Base-by-base conservation (phyloP, 1,140 invertebrate species). In the Drosophila parvula region DNA sequence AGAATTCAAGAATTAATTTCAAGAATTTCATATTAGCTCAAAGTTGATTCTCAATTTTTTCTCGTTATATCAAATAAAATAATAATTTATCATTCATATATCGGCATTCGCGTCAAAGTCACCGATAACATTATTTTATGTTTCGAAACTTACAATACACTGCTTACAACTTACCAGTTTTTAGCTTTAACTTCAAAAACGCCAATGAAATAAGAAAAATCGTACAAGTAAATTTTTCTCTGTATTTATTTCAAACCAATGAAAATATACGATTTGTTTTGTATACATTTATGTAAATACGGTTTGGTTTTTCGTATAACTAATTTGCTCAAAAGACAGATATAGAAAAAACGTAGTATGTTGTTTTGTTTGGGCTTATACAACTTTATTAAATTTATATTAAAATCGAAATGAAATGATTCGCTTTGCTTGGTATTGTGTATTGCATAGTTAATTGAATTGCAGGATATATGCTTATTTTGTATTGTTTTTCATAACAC, bases 171-270 rank as follows among this genome's bases (percentile, higher is more conserved):
- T 22, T 22, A 22, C 22, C 22, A 1, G 22, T 2, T 22, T 22
- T 22, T 22, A 22, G 22, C 22, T 22, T 22, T 22, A 3, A 22
- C 22, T 22, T 22, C 3, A 1, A 11, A 44, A 6, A 5, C 22
- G 12, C 55, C 61, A 11, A 59, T 61, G 48, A 73, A 76, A 76
- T 30, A 16, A 43, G 8, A 0, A 32, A 30, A n/a, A 62, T 59
- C 5, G 34, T n/a, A 14, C 47, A 56, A 59, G 34, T 75, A 61
- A 86, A 78, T 75, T 60, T 51, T 55, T 79, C 48, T 64, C 58
- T 74, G 71, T 48, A 70, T 81, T 82, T 85, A 85, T 85, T 85
- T 85, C 45, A 86, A 86, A 86, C 74, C 69, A 88, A 67, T 73
- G 63, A 88, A 76, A 84, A 73, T 67, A 85, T 78, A 85, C 65